These are phyloP conservation scores for Cabera pusaria DNA, from an alignment of 2,888 invertebrate genomes.

Conservation along the genomic window DNA sequence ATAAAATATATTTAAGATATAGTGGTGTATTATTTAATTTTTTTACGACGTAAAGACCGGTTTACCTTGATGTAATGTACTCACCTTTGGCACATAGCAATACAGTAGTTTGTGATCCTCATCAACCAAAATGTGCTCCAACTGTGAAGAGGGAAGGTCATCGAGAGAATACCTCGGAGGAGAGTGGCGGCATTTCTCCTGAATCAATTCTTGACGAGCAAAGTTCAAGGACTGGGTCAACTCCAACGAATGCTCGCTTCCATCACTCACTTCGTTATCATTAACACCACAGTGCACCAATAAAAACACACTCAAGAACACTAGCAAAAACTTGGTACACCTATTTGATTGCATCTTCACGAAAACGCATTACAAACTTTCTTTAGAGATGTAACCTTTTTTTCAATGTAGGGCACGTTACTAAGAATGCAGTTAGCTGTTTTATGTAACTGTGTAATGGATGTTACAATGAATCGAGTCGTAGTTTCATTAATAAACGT, in stretches of 20 bases:
- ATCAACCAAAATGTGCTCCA: conserved; percentile 93
- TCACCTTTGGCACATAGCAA: conserved; percentile 97
- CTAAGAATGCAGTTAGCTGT: neutral
- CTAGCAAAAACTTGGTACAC: conserved; percentile 45
- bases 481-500: conserved; percentile 27
- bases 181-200: conserved; percentile 83
- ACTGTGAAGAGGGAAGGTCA: conserved; percentile 78
- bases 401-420: conserved; percentile 61
- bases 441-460: neutral
- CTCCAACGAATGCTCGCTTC: conserved; percentile 75
- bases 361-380: conserved; percentile 61
- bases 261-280: conserved; percentile 49
- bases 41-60: conserved; percentile 11
- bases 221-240: conserved; percentile 85
- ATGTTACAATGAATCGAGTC: neutral
- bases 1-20: no score
- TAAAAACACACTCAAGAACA: conserved; percentile 53
- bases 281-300: conserved; percentile 54
- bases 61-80: conserved; percentile 37
- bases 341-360: conserved; percentile 55
- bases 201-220: conserved; percentile 84
- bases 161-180: conserved; percentile 67
- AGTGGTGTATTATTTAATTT: no score
- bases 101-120: conserved; percentile 92
- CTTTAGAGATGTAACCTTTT: conserved; percentile 52